Base-by-base conservation (phyloP, 92 coral and sea anemone genomes). In the Anthopleura xanthogrammica region DNA sequence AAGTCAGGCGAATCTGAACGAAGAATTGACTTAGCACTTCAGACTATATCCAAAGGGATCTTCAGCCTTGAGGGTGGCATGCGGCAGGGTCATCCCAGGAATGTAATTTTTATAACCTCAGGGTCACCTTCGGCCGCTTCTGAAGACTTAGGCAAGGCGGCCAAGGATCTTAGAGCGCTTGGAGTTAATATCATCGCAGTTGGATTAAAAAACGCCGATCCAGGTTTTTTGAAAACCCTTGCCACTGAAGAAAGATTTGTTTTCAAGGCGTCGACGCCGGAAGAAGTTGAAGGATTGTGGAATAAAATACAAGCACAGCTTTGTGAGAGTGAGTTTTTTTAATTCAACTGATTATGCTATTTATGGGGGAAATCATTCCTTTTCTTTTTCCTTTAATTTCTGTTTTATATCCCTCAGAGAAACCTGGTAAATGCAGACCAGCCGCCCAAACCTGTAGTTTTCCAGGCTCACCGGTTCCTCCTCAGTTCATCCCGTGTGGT, bases 171-270 rank as follows among this genome's bases (percentile, higher is more conserved):
- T 20, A 71, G 84, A 16, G 86, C 83, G 2, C 85, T 93, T 19
- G 94, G 83, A 60, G 97, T 93, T 8, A 86, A 81, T 22, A 76
- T 90, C 65, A 85, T 89, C 52, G 94, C 93, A 23, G 86, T 93
- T 83, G 97, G 91, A 19, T 77, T 90, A 55, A 75, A 87, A 7
- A 72, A 66, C 71, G 92, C 92, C n/a, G 87, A 88, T 17, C 72
- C 71, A 4, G 57, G 78, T 5, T 93, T 91, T 78, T 73, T 93
- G 80, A 72, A 75, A 24, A 77, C 73, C 50, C 83, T 93, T 16
- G 94, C 92, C n/a, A 78, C 80, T 4, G 83, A 86, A 22, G 86
- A 77, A 58, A 72, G 84, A 20, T 81, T 84, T 41, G 87, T 86
- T 20, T 80, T 88, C 80, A 75, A 64, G 70, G 87, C 90, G 7